Evolutionary conservation across 1,140 invertebrate species (phyloP), one percentile per base, ranked within the genome.

Genomic region (Sitobion miscanthi): DNA sequence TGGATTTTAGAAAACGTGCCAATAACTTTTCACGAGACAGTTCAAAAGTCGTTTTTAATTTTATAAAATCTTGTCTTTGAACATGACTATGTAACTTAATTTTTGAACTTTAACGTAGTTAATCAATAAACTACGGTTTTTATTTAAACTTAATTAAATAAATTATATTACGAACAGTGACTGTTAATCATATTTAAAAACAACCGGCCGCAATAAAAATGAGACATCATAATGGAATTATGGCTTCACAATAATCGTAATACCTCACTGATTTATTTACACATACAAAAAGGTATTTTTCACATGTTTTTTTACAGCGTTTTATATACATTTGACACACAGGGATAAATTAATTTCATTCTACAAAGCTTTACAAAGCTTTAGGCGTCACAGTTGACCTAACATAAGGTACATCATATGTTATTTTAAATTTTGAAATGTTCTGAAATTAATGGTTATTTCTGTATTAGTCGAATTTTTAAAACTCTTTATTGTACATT

Each of bases 211-310:
- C n/a, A 77, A n/a, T 77, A n/a, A n/a, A n/a, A 77, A 77, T n/a
- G 30, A 77, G 62, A 20, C 4, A n/a, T 77, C 6, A 77, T 77
- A 77, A 77, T 77, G 14, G n/a, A 77, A n/a, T 77, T n/a, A 77
- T 77, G 4, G 11, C 62, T n/a, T 77, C 14, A 77, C 21, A n/a
- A 17, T 77, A 77, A 77, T 35, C n/a, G 30, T 77, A 77, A n/a
- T 77, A 30, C 8, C 30, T 87, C 85, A 45, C 14, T 47, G 85
- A 87, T 87, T 87, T 86, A 86, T 86, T 86, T 47, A 47, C 17
- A 77, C 30, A 77, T 9, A 86, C 25, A 87, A 87, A 87, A 87
- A n/a, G 25, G 45, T 47, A 47, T 87, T 87, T 87, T 87, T 87
- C 45, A 25, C 83, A 47, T 7, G 25, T 17, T 25, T 47, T 47